phyloP scores from a whole-genome alignment of 2,888 invertebrate species.

The Carterocephalus palaemon region DNA sequence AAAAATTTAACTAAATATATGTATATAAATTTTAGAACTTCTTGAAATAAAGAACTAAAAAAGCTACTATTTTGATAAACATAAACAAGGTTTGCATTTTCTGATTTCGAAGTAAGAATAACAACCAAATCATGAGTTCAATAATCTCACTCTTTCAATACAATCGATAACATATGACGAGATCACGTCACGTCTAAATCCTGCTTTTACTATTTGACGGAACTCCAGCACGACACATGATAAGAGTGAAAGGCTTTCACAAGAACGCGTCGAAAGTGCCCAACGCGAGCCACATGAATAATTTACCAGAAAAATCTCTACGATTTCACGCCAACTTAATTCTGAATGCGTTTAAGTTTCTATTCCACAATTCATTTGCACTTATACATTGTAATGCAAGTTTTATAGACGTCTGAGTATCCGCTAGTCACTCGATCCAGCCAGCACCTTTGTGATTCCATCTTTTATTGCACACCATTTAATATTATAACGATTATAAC shows the following conservation, averaged over 20 bases:
- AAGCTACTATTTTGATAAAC: not conserved
- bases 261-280: conserved; percentile 71
- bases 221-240: conserved; percentile 40
- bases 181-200: conserved; percentile 21
- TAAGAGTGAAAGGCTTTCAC: conserved; percentile 77
- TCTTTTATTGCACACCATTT: too few relatives aligned
- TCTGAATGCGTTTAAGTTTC: conserved; percentile 73
- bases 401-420: conserved; percentile 36
- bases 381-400: conserved; percentile 55
- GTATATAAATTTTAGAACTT: too few relatives aligned
- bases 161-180: conserved; percentile 15
- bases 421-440: too few relatives aligned
- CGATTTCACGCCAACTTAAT: conserved; percentile 76
- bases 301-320: conserved; percentile 79
- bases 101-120: too few relatives aligned
- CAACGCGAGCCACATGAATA: conserved; percentile 75
- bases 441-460: too few relatives aligned
- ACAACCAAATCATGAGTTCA: not conserved
- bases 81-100: too few relatives aligned
- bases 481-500: too few relatives aligned
- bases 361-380: conserved; percentile 71
- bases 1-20: too few relatives aligned
- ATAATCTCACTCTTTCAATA: conserved; percentile 1
- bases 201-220: conserved; percentile 26
- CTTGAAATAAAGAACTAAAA: conserved; percentile 1